Evolutionary conservation across 1,140 invertebrate genomes (phyloP), one percentile per base, ranked within the genome.

Genomic region (Vanessa atalanta): DNA sequence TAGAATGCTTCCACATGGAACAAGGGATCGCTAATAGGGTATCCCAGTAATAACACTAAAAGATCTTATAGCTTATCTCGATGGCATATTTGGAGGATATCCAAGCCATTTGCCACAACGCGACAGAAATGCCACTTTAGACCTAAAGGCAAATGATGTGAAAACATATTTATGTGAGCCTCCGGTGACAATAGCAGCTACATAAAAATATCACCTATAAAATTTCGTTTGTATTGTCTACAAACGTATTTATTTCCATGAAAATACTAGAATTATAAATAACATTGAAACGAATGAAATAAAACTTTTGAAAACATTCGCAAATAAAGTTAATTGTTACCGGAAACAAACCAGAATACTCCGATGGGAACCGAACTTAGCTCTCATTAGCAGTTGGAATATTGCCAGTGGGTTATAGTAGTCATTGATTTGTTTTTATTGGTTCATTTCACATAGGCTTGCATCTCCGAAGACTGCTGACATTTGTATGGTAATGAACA

Each of bases 41-140:
- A 70, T 50, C 77, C 77, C 66, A 81, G 83, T 83, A 83, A 88
- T 86, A 87, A 83, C 82, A 82, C 79, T 87, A 85, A 87, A 88
- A 83, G 81, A 78, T 80, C 81, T 79, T 82, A 73, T 82, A 83
- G 82, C 82, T 86, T 88, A 88, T 88, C 83, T 84, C 80, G 85
- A 85, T 85, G 85, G 84, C 80, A 84, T 87, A 89, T 89, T 89
- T 89, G 86, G 86, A 88, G 80, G 79, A 85, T 83, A 82, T 89
- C 88, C 88, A 88, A 87, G 75, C 85, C 82, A 89, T 89, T 89
- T 87, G 77, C 80, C 83, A 85, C 84, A 78, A 84, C 78, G 82
- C 81, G 82, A 80, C 82, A 81, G 78, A 84, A 85, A 83, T 83
- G 80, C 81, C 81, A 86, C 81, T 86, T 85, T 83, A 83, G 78